phyloP scores from a whole-genome alignment of 1,140 invertebrate species.

The Drosophila fuyamai region DNA sequence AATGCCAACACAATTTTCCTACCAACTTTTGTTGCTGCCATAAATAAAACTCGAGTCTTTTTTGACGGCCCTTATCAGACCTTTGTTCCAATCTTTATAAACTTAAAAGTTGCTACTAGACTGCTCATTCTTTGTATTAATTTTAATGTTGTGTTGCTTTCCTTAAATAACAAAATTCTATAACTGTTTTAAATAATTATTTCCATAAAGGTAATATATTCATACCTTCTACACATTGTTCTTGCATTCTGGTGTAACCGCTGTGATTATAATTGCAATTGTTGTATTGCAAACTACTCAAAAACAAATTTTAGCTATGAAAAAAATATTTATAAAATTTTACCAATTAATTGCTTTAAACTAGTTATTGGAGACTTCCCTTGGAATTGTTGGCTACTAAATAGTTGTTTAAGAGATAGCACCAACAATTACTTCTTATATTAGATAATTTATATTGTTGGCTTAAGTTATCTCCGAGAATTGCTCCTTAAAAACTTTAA shows the following conservation, averaged over 20 bases:
- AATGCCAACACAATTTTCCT: background rate
- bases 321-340: no score
- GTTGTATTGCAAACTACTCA: no score
- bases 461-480: background rate
- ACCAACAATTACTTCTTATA: background rate
- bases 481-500: constrained; percentile 9
- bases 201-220: background rate
- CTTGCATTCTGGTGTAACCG: background rate
- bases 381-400: background rate
- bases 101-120: background rate
- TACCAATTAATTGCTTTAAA: background rate
- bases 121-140: background rate
- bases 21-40: constrained; percentile 6
- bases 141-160: background rate
- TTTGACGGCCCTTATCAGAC: constrained; percentile 2
- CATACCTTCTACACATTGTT: no score
- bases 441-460: constrained; percentile 7
- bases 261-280: background rate
- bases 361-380: background rate
- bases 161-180: background rate
- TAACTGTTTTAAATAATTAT: background rate
- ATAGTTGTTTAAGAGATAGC: background rate
- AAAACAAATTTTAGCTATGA: no score
- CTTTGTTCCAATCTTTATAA: constrained; percentile 5
- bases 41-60: constrained; percentile 11